These are phyloP conservation scores for Grapholita molesta DNA, from an alignment of 1,140 invertebrate genomes.

Conservation along the genomic window DNA sequence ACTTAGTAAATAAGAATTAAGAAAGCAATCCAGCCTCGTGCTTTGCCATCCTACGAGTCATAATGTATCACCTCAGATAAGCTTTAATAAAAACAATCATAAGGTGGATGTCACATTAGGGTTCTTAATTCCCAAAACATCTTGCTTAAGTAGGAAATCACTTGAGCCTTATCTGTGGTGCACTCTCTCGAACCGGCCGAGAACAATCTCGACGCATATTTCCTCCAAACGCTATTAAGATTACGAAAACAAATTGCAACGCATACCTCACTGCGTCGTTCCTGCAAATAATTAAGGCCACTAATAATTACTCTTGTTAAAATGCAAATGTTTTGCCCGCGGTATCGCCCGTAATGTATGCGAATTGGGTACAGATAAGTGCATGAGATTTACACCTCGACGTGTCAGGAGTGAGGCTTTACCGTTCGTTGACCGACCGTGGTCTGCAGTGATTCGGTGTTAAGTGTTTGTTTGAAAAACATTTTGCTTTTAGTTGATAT, in stretches of 20 bases:
- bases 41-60: too few relatives aligned
- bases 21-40: too few relatives aligned
- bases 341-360: constrained; percentile 61
- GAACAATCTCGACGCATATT: constrained; percentile 16
- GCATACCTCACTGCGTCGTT: constrained; percentile 53
- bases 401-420: constrained; percentile 50
- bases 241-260: constrained; percentile 64
- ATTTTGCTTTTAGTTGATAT: constrained; percentile 9
- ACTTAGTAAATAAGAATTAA: too few relatives aligned
- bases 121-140: neutral
- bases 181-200: neutral
- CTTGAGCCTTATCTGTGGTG: neutral
- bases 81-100: too few relatives aligned
- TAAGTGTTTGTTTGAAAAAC: constrained; percentile 15
- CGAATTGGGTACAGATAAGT: constrained; percentile 66
- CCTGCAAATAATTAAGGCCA: constrained; percentile 67
- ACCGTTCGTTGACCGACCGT: constrained; percentile 58
- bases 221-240: constrained; percentile 49
- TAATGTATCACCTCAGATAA: too few relatives aligned
- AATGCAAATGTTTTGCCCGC: constrained; percentile 72
- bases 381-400: constrained; percentile 66
- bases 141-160: neutral
- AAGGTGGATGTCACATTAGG: neutral
- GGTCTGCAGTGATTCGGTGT: neutral
- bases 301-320: constrained; percentile 69